Evolutionary conservation across 2,797 vertebrate genomes (phyloP).

Genomic region (Enteromius mattozi): DNA sequence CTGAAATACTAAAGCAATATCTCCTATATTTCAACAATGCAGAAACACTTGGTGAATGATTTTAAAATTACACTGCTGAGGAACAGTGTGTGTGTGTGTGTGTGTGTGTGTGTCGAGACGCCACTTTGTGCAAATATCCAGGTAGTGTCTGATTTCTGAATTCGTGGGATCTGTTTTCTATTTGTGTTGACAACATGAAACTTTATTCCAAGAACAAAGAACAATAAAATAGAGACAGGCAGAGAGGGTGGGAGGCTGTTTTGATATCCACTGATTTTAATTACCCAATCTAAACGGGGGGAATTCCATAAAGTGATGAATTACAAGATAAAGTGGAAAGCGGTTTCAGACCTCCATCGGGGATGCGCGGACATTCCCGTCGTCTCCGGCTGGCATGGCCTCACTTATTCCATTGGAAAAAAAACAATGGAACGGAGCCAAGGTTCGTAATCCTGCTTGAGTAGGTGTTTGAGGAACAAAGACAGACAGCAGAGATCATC

Average conservation of each 20-base stretch:
- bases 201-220: conserved; percentile 64
- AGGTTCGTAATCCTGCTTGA: conserved; percentile 3
- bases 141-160: not conserved
- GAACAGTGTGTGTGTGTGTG: not conserved
- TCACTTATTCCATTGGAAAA: conserved; percentile 23
- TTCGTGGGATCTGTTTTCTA: not conserved
- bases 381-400: not conserved
- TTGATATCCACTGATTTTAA: conserved; percentile 59
- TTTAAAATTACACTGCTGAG: not conserved
- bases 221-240: conserved; percentile 63
- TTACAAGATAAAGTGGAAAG: conserved; percentile 73
- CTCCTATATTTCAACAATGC: not conserved
- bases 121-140: conserved; percentile 7
- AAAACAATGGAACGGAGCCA: conserved; percentile 1
- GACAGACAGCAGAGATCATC: conserved; percentile 16
- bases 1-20: not conserved
- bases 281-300: conserved; percentile 80
- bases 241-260: conserved; percentile 68
- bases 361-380: conserved; percentile 41
- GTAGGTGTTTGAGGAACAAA: conserved; percentile 3
- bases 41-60: conserved; percentile 18
- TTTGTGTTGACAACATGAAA: conserved; percentile 35
- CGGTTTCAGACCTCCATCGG: conserved; percentile 37
- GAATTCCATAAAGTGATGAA: conserved; percentile 74
- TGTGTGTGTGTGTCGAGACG: not conserved